phyloP scores from a whole-genome alignment of 2,797 vertebrate species.

The Epinephelus coioides region DNA sequence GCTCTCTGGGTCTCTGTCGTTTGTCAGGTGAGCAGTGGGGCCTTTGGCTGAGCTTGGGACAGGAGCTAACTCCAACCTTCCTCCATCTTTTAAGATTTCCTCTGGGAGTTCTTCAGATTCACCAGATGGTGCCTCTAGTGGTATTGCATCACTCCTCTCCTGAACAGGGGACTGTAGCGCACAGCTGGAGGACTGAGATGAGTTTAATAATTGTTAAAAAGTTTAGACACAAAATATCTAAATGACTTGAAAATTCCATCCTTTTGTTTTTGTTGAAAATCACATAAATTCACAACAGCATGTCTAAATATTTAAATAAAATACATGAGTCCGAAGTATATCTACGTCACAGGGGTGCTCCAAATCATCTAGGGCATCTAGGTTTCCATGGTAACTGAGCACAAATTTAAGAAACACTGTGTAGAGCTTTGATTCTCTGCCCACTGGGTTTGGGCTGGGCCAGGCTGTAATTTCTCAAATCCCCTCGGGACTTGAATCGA shows the following conservation, averaged over 20 bases:
- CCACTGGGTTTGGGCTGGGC: too few relatives aligned
- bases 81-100: slow-evolving; percentile 56
- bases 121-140: slow-evolving; percentile 82
- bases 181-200: slow-evolving; percentile 90
- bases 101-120: slow-evolving; percentile 65
- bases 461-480: too few relatives aligned
- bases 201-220: slow-evolving; percentile 19
- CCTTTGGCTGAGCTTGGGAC: slow-evolving; percentile 65
- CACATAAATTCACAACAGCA: background rate
- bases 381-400: background rate
- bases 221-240: background rate
- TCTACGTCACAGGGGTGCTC: background rate
- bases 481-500: too few relatives aligned
- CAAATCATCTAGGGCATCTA: background rate
- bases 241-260: background rate
- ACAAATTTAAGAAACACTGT: background rate
- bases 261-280: too few relatives aligned
- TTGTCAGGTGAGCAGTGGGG: slow-evolving; percentile 57
- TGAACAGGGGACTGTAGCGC: slow-evolving; percentile 85
- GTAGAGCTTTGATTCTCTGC: too few relatives aligned
- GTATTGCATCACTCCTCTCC: slow-evolving; percentile 79
- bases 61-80: slow-evolving; percentile 48
- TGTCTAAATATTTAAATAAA: background rate
- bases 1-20: slow-evolving; percentile 83
- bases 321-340: background rate